A percentile compares a stretch with the other conserved stretches of the same genome.
These are phyloP conservation scores for Hydropotes inermis DNA, from an alignment of 2,113 vertebrate species.

Conservation along the genomic window DNA sequence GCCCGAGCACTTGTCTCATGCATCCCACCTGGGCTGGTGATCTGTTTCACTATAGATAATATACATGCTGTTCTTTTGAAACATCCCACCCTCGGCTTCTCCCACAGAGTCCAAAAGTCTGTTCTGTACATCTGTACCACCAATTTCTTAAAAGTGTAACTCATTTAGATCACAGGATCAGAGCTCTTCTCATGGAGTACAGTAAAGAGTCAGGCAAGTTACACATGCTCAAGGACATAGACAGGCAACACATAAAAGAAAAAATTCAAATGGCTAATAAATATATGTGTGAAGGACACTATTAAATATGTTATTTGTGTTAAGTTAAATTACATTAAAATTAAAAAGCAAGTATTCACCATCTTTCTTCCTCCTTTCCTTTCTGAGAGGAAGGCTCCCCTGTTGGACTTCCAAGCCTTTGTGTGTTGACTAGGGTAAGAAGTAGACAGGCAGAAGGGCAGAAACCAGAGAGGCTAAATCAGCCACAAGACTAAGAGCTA, in stretches of 20 bases:
- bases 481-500: constrained; percentile 11
- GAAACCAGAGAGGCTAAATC: not conserved
- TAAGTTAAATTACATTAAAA: constrained; percentile 32
- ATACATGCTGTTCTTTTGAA: too few species aligned
- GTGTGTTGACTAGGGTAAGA: not conserved
- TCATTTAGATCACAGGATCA: not conserved
- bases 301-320: not conserved
- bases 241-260: not conserved
- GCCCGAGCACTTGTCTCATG: too few species aligned
- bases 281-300: not conserved
- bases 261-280: constrained; percentile 24
- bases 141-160: not conserved
- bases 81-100: too few species aligned
- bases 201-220: not conserved
- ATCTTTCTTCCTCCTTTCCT: not conserved
- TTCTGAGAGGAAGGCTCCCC: constrained; percentile 14
- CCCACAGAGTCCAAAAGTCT: too few species aligned
- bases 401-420: not conserved
- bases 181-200: not conserved
- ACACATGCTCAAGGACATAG: not conserved
- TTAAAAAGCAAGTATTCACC: constrained; percentile 25
- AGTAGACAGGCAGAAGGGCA: not conserved
- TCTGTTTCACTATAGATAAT: too few species aligned
- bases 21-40: too few species aligned
- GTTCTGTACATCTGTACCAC: too few species aligned